Conservation (phyloP, 2,113 vertebrate species). For the Desmodus rotundus region DNA sequence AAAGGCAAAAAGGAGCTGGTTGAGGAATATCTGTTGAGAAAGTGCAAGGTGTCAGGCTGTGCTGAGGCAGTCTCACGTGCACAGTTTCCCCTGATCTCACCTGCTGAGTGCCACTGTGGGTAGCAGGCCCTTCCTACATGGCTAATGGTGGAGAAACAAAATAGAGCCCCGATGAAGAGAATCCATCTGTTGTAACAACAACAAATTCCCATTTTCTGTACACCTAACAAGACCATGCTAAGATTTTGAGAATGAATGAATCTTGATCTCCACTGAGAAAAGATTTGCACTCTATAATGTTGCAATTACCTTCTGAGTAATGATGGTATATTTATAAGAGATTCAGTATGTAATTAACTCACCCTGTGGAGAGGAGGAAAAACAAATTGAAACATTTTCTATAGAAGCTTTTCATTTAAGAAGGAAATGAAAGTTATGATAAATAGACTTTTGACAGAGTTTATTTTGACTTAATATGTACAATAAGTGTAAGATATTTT, state of each 20-base stretch:
- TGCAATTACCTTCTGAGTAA: constrained; percentile 58
- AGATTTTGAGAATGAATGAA: constrained; percentile 42
- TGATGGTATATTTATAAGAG: constrained; percentile 45
- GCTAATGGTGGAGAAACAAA: constrained; percentile 19
- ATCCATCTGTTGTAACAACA: constrained; percentile 18
- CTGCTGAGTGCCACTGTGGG: background rate
- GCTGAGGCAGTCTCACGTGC: background rate
- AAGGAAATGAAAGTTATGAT: constrained; percentile 17
- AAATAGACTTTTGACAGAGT: constrained; percentile 11
- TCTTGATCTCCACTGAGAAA: constrained; percentile 54
- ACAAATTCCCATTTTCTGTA: constrained; percentile 1
- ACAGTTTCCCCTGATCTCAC: background rate
- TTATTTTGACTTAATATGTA: constrained; percentile 38
- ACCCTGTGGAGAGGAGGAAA: background rate
- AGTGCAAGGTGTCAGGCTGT: background rate
- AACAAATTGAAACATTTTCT: constrained; percentile 41
- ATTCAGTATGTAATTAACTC: constrained; percentile 54
- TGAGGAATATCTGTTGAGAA: background rate
- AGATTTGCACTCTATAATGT: constrained; percentile 56
- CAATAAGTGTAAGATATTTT: constrained; percentile 28
- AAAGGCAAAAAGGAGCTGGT: background rate
- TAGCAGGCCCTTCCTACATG: background rate
- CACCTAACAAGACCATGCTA: constrained; percentile 2
- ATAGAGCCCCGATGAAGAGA: background rate
- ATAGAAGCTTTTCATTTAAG: background rate